These are phyloP conservation scores for Coregonus ussuriensis DNA, from an alignment of 2,797 vertebrate genomes.

Conservation along the genomic window DNA sequence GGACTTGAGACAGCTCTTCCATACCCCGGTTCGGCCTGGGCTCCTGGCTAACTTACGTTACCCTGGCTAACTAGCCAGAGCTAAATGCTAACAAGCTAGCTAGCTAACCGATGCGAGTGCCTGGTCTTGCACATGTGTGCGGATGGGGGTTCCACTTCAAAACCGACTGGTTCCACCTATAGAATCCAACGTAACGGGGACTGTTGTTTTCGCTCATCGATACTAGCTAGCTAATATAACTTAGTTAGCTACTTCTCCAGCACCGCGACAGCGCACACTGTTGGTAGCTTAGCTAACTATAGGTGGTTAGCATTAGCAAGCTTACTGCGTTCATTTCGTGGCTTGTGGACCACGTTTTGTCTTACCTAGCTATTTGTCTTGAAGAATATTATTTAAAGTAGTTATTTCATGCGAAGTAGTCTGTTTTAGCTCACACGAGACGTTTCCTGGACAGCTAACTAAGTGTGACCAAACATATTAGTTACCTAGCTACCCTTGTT, in stretches of 20 bases:
- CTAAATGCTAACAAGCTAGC: conserved; percentile 3
- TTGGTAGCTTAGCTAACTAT: background rate
- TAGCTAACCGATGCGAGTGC: background rate
- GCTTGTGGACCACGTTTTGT: conserved; percentile 49
- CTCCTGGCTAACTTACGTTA: conserved; percentile 8
- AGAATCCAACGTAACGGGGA: too few relatives aligned
- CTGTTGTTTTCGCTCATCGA: too few relatives aligned
- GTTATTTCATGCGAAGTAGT: conserved; percentile 2
- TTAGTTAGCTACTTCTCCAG: conserved; percentile 13
- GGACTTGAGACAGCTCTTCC: conserved; percentile 27
- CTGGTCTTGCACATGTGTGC: background rate
- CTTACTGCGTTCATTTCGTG: background rate
- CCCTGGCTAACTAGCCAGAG: conserved; percentile 48
- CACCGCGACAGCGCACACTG: background rate
- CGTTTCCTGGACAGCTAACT: background rate
- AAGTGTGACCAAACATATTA: background rate
- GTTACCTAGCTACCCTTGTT: too few relatives aligned
- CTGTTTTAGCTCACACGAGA: background rate
- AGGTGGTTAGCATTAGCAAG: background rate
- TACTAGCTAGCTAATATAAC: background rate
- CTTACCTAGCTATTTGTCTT: conserved; percentile 40
- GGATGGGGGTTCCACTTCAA: too few relatives aligned
- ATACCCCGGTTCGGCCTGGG: conserved; percentile 49
- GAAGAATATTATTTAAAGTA: conserved; percentile 43
- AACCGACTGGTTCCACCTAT: too few relatives aligned